Evolutionary conservation across 2,888 invertebrate genomes (phyloP).

Genomic region (Plutella xylostella): DNA sequence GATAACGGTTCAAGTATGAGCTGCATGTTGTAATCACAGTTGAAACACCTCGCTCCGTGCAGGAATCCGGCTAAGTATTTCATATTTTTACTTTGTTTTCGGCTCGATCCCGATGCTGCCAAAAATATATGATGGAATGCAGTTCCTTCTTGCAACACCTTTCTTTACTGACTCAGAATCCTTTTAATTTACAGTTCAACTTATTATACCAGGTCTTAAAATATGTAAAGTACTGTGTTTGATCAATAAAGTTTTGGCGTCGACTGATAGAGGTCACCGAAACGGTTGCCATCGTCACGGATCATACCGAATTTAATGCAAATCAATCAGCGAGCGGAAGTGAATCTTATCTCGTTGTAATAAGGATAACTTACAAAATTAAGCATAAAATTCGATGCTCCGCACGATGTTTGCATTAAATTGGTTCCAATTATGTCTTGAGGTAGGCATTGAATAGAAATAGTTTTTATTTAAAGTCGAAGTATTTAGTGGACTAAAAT

Average conservation of each 20-base stretch:
- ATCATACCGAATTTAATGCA: not conserved
- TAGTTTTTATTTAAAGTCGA: no score
- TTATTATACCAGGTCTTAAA: not conserved
- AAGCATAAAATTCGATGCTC: no score
- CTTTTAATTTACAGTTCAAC: not conserved
- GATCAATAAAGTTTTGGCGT: not conserved
- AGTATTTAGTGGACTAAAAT: no score
- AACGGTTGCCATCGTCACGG: not conserved
- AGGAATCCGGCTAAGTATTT: conserved; percentile 35
- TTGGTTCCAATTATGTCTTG: no score
- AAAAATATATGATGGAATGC: no score
- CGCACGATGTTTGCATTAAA: no score
- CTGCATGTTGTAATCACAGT: no score
- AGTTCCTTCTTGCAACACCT: not conserved
- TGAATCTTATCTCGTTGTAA: no score
- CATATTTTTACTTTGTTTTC: conserved; percentile 24
- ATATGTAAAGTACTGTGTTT: no score
- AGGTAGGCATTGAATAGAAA: no score
- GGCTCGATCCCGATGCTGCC: conserved; percentile 14
- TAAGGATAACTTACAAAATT: no score
- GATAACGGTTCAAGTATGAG: no score
- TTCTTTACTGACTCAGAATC: not conserved
- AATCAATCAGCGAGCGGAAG: not conserved
- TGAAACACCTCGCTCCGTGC: conserved; percentile 42
- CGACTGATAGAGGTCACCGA: not conserved